Evolutionary conservation across 1,140 invertebrate species (phyloP).

Genomic region (Drosophila cardini): DNA sequence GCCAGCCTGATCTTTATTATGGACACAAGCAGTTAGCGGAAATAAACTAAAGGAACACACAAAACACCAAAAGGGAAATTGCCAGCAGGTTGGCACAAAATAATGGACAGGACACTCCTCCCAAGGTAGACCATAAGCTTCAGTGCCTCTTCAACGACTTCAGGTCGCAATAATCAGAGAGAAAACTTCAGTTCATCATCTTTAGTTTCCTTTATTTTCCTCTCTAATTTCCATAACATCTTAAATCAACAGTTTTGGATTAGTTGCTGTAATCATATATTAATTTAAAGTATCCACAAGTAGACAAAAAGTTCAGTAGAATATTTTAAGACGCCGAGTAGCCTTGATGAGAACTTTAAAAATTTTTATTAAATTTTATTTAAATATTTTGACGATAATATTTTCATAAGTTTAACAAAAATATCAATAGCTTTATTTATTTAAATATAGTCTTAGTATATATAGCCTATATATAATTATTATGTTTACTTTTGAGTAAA

Average conservation of each 20-base stretch:
- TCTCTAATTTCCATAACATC: slow-evolving; percentile 23
- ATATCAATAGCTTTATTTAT: too few relatives aligned
- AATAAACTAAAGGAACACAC: slow-evolving; percentile 62
- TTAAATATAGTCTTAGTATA: too few relatives aligned
- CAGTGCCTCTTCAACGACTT: slow-evolving; percentile 3
- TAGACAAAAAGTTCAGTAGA: slow-evolving; percentile 28
- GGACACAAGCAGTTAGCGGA: slow-evolving; percentile 58
- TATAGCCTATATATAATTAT: too few relatives aligned
- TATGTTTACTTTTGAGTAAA: too few relatives aligned
- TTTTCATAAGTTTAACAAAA: too few relatives aligned
- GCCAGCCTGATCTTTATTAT: slow-evolving; percentile 62
- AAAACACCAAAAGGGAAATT: slow-evolving; percentile 58
- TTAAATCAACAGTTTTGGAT: slow-evolving; percentile 30
- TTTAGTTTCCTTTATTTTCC: background rate
- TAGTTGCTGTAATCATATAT: slow-evolving; percentile 19
- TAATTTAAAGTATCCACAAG: slow-evolving; percentile 63
- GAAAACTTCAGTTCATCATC: background rate
- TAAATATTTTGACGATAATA: too few relatives aligned
- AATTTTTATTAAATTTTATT: too few relatives aligned
- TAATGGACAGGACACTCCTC: slow-evolving; percentile 46
- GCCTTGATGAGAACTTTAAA: too few relatives aligned
- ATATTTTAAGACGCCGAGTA: too few relatives aligned
- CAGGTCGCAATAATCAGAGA: background rate
- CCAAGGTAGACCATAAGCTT: slow-evolving; percentile 10
- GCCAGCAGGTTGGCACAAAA: slow-evolving; percentile 61